phyloP scores from a whole-genome alignment of 2,797 vertebrate species.

The Muraenolepis orangiensis region DNA sequence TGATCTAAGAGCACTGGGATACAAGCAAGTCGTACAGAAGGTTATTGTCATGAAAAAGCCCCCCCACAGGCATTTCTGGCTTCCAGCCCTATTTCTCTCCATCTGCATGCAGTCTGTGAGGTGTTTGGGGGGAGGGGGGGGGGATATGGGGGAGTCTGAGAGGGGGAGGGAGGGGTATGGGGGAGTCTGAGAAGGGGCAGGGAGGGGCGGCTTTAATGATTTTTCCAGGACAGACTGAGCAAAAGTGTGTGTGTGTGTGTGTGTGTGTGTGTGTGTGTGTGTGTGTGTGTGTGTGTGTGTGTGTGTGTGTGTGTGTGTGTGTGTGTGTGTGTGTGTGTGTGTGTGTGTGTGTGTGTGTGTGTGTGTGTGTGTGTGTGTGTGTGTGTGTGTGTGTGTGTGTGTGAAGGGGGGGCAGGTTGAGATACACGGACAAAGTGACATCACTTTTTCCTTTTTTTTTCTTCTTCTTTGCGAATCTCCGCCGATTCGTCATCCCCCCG shows the following conservation, averaged over 20 bases:
- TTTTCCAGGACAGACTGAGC: constrained; percentile 71
- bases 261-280: constrained; percentile 40
- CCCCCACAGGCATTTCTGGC: constrained; percentile 64
- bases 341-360: constrained; percentile 11
- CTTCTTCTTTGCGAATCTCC: constrained; percentile 51
- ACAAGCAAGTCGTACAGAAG: constrained; percentile 67
- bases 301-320: constrained; percentile 11
- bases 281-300: constrained; percentile 25
- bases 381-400: constrained; percentile 15
- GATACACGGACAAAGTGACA: constrained; percentile 44
- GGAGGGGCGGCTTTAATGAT: constrained; percentile 58
- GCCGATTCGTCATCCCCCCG: constrained; percentile 53
- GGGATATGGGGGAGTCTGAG: neutral
- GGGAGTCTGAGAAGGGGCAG: neutral
- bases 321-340: constrained; percentile 7
- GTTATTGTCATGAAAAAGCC: constrained; percentile 70
- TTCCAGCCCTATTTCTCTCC: constrained; percentile 59
- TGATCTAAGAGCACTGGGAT: constrained; percentile 61
- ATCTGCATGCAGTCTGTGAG: constrained; percentile 59
- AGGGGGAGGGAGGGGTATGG: neutral
- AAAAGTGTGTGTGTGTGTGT: constrained; percentile 53
- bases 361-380: constrained; percentile 1
- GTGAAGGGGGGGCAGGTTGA: constrained; percentile 26
- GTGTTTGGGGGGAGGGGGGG: neutral
- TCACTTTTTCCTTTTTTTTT: too few relatives aligned